Evolutionary conservation across 2,888 invertebrate species (phyloP).

Genomic region (Zygogramma bicolorata): DNA sequence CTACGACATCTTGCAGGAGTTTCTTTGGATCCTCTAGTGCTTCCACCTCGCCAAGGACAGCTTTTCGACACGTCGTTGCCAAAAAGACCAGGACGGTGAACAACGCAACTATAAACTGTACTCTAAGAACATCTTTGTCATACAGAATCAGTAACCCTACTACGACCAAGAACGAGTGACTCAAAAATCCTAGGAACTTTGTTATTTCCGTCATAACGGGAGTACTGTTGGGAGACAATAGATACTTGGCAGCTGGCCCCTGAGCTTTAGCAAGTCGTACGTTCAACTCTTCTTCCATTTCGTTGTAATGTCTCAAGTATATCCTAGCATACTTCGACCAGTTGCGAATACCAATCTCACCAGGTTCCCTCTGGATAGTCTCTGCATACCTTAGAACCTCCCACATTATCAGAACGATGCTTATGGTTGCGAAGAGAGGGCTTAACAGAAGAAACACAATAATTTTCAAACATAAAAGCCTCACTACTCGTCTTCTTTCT

Average conservation of each 20-base stretch:
- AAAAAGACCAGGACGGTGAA: background rate
- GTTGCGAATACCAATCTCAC: background rate
- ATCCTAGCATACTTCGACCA: background rate
- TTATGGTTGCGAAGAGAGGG: too few relatives aligned
- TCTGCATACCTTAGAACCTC: background rate
- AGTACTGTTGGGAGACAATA: background rate
- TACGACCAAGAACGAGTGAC: background rate
- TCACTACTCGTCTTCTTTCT: background rate
- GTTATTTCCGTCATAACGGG: background rate
- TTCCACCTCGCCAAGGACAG: background rate
- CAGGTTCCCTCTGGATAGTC: background rate
- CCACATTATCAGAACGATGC: too few relatives aligned
- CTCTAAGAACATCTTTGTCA: background rate
- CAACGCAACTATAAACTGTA: background rate
- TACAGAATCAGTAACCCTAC: background rate
- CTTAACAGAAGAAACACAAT: background rate
- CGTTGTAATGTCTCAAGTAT: background rate
- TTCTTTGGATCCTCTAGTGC: background rate
- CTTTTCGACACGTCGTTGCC: background rate
- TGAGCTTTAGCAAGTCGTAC: background rate
- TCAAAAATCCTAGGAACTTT: background rate
- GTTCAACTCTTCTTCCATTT: background rate
- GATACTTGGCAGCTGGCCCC: background rate
- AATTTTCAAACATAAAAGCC: too few relatives aligned
- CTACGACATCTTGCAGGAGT: background rate